Evolutionary conservation across 2,888 invertebrate species (phyloP).

Genomic region (Ectemnius cavifrons): DNA sequence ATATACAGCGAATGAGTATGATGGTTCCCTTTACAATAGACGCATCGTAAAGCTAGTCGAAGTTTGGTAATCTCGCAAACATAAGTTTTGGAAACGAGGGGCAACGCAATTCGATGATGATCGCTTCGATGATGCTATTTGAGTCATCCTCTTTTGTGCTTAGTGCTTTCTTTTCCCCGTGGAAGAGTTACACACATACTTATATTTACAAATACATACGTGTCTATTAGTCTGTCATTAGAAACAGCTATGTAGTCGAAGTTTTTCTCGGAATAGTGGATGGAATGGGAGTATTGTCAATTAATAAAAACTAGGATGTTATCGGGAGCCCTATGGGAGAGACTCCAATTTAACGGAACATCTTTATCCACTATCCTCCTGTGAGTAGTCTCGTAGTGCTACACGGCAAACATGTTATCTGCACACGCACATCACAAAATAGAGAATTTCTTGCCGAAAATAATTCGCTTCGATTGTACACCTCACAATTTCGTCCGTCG

Average conservation of each 20-base stretch:
- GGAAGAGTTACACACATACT: slow-evolving; percentile 23
- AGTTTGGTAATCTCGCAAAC: too few species aligned
- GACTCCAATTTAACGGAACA: slow-evolving; percentile 25
- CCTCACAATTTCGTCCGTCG: too few species aligned
- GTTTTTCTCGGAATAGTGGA: slow-evolving; percentile 58
- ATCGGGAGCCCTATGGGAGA: slow-evolving; percentile 10
- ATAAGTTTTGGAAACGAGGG: too few species aligned
- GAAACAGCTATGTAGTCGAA: slow-evolving; percentile 36
- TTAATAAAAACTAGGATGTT: slow-evolving; percentile 59
- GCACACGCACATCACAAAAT: not conserved
- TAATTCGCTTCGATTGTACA: not conserved
- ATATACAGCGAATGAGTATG: too few species aligned
- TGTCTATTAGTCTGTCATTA: slow-evolving; percentile 36
- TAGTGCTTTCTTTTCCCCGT: too few species aligned
- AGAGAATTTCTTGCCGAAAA: not conserved
- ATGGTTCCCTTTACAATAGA: too few species aligned
- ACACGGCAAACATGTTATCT: too few species aligned
- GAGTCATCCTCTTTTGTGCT: too few species aligned
- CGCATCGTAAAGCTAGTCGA: too few species aligned
- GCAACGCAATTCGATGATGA: too few species aligned
- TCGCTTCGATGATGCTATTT: too few species aligned
- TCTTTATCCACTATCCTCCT: slow-evolving; percentile 45
- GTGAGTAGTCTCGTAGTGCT: not conserved
- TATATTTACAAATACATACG: slow-evolving; percentile 44
- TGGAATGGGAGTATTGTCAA: slow-evolving; percentile 67